Evolutionary conservation across 2,113 vertebrate genomes (phyloP).

Genomic region (Panurus biarmicus): DNA sequence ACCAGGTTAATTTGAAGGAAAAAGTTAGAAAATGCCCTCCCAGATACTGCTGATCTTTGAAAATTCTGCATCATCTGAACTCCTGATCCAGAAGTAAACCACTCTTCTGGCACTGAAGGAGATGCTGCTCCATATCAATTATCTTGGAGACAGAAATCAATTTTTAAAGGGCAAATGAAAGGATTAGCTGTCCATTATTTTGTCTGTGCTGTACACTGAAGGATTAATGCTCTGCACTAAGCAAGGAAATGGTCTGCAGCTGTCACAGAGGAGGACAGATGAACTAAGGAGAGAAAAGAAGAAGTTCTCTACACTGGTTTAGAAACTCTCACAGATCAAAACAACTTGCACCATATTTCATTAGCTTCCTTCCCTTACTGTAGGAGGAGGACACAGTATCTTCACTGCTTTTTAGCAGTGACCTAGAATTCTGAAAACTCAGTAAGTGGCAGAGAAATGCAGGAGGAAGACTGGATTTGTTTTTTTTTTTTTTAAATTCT

Average conservation of each 20-base stretch:
- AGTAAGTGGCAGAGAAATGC: background rate
- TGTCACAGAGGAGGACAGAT: background rate
- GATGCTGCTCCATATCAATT: background rate
- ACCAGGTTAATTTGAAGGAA: background rate
- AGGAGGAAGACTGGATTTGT: background rate
- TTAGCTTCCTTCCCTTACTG: background rate
- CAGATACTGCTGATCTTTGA: background rate
- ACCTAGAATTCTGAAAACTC: background rate
- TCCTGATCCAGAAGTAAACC: background rate
- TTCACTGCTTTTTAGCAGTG: background rate
- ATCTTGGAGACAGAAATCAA: background rate
- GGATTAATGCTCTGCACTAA: background rate
- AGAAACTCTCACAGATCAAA: background rate
- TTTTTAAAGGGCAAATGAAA: constrained; percentile 27
- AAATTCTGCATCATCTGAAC: background rate
- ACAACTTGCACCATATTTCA: background rate
- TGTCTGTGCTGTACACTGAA: background rate
- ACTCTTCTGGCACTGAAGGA: background rate
- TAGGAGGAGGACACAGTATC: background rate
- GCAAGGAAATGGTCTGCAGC: background rate
- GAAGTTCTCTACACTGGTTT: background rate
- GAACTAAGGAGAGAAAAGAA: background rate
- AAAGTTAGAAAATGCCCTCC: background rate
- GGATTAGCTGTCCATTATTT: background rate
- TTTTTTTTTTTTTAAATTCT: background rate